Evolutionary conservation across 2,113 vertebrate genomes (phyloP).

Genomic region (Plestiodon gilberti): DNA sequence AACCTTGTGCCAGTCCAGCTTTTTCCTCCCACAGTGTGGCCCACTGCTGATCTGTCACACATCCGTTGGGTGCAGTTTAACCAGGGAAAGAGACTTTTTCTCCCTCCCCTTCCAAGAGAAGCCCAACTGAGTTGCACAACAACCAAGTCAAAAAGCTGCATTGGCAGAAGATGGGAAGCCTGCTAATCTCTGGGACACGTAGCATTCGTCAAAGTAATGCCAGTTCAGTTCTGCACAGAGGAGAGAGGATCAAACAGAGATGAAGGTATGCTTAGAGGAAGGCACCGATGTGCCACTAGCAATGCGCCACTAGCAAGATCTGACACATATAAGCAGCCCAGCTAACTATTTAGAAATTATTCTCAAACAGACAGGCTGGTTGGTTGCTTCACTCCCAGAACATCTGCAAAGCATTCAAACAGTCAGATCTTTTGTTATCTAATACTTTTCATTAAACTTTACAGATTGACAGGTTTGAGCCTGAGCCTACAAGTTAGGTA

Average conservation of each 20-base stretch:
- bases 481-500: constrained; percentile 30
- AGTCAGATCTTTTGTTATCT: constrained; percentile 59
- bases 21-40: background rate
- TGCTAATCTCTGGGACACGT: background rate
- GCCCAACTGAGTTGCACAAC: background rate
- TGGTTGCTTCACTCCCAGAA: constrained; percentile 34
- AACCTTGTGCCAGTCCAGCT: too few relatives aligned
- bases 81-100: too few relatives aligned
- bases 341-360: constrained; percentile 51
- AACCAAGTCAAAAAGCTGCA: background rate
- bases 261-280: background rate
- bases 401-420: constrained; percentile 68
- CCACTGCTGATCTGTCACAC: background rate
- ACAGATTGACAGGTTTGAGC: constrained; percentile 52
- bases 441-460: constrained; percentile 47
- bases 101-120: background rate
- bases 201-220: background rate
- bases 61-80: too few relatives aligned
- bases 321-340: background rate
- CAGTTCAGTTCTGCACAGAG: background rate
- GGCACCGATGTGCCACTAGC: background rate
- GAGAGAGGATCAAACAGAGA: background rate
- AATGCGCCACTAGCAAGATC: background rate
- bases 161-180: background rate
- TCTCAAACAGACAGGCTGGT: constrained; percentile 38